Evolutionary conservation across 2,113 vertebrate genomes (phyloP), one percentile per base, ranked within the genome.

Genomic region (Planiliza haematocheilus): DNA sequence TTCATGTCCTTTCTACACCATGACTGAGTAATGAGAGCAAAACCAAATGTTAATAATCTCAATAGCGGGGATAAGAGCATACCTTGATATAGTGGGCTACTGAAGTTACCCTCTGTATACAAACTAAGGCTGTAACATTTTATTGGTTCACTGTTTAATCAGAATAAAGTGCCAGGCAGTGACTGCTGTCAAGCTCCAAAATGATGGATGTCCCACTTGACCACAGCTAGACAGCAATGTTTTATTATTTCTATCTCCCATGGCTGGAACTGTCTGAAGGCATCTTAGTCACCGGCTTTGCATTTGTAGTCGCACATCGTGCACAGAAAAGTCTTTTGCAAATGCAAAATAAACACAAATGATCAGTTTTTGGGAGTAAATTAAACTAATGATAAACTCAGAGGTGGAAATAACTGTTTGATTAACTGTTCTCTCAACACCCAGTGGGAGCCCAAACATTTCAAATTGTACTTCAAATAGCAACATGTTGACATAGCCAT

Each of bases 121-220:
- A 70, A 63, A 73, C 48, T 55, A 36, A 38, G 65, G 61, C 74
- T 59, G 43, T 34, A 66, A 50, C n/a, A 18, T 68, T 80, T 74
- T 68, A 81, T 70, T 76, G 53, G 48, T 71, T 84, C 51, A 18
- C 62, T 71, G 77, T 85, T 85, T 77, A 87, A 78, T 87, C 78
- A 82, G 69, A 67, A 71, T 74, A 64, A 69, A 87, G 62, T 18
- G 74, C 10, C 60, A 77, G 72, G 41, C 39, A 52, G 61, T 76
- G 69, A 37, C 66, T 56, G 61, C 66, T 70, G 74, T 85, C 64
- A 62, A 12, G 42, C 51, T 20, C 34, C 61, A 70, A 57, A 58
- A 63, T 84, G 82, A 85, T 76, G 74, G 65, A 86, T 83, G 77
- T 72, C 69, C 60, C 69, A 37, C 68, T 68, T 69, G 82, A 86